These are phyloP conservation scores for Danio tinwini DNA, from an alignment of 2,797 vertebrate genomes.

Conservation along the genomic window DNA sequence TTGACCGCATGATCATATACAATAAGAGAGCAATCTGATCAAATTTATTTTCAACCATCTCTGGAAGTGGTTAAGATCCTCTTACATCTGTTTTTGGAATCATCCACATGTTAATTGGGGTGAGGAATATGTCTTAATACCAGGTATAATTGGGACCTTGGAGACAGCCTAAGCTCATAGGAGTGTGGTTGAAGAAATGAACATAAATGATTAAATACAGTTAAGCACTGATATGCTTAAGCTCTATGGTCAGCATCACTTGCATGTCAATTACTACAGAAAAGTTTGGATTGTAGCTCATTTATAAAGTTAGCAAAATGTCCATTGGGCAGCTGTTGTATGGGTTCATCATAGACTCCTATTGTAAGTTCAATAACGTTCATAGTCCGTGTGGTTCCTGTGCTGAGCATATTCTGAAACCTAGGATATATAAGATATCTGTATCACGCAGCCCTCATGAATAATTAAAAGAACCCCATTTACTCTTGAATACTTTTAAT, in stretches of 20 bases:
- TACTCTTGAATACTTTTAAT: slow-evolving; percentile 40
- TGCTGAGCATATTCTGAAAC: slow-evolving; percentile 52
- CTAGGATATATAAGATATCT: slow-evolving; percentile 17
- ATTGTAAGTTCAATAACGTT: slow-evolving; percentile 65
- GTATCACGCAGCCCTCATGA: slow-evolving; percentile 12
- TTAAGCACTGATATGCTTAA: neutral
- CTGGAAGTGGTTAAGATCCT: too few species aligned
- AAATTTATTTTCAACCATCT: too few species aligned
- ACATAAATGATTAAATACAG: neutral
- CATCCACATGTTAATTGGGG: neutral
- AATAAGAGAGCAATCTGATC: too few species aligned
- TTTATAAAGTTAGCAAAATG: slow-evolving; percentile 1
- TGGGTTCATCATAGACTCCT: neutral
- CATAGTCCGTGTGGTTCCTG: slow-evolving; percentile 68
- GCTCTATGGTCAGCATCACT: neutral
- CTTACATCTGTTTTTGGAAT: too few species aligned
- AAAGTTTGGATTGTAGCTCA: neutral
- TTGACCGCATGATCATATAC: too few species aligned
- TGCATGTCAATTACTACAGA: neutral
- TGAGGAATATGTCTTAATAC: neutral
- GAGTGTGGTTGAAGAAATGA: neutral
- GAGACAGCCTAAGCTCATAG: neutral
- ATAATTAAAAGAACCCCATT: slow-evolving; percentile 38
- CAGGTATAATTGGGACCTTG: neutral
- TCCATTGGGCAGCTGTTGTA: neutral